Evolutionary conservation across 2,113 vertebrate species (phyloP), one percentile per base, ranked within the genome.

Genomic region (Asarcornis scutulata): DNA sequence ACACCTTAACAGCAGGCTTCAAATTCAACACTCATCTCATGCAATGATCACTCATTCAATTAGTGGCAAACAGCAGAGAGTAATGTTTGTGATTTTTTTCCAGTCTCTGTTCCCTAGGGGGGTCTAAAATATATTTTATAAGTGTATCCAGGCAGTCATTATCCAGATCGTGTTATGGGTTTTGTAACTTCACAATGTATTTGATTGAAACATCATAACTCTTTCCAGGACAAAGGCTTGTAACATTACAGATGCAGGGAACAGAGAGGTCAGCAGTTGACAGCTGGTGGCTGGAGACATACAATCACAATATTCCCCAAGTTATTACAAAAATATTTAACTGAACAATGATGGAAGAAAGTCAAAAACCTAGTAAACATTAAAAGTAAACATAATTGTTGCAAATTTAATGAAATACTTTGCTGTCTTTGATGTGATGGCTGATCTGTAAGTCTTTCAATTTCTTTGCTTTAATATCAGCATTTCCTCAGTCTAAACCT

Each of bases 161-260:
- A 93, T 96, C 93, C 86, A 92, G 80, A 96, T 97, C 83, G 66
- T 92, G 87, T 96, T 97, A 96, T 95, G 84, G 87, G 93, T 89
- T 98, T 97, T 97, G 92, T 97, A 96, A 97, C 92, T 97, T 96
- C 90, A 89, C 95, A 64, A 80, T 97, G 82, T 89, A 95, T 97
- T 97, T 86, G 56, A 97, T 96, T 95, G 95, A 97, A 97, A 97
- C 87, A 96, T 95, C 96, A 56, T 97, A 97, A 97, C 90, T 97
- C 96, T 96, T 97, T 96, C 93, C 94, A 94, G 97, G 97, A 98
- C 96, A 97, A 97, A 95, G 95, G 88, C 96, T 97, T 95, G 94
- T 96, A 96, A 95, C 92, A 56, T 97, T 97, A 95, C 88, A 92
- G 93, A 97, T 93, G 91, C 90, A 85, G 91, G 73, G 93, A 97